Conservation (phyloP, 2,888 invertebrate genomes). For the Clitarchus hookeri region DNA sequence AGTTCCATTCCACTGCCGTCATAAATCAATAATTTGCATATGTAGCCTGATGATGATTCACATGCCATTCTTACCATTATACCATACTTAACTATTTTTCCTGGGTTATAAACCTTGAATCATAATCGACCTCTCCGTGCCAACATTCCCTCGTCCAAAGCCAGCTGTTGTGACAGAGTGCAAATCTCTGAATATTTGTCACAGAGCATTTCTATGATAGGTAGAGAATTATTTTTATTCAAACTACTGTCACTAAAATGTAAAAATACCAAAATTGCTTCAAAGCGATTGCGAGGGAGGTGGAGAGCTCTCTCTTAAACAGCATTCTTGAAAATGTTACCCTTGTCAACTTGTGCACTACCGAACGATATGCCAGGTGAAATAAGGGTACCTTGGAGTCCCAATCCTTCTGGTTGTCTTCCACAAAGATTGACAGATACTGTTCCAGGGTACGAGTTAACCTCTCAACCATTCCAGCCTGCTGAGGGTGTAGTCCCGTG, state of each 20-base stretch:
- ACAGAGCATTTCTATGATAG: slow-evolving; percentile 34
- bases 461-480: no score
- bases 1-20: slow-evolving; percentile 39
- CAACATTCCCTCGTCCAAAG: slow-evolving; percentile 44
- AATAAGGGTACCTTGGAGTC: no score
- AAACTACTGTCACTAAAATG: slow-evolving; percentile 22
- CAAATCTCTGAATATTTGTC: slow-evolving; percentile 42
- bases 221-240: background rate
- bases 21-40: slow-evolving; percentile 44
- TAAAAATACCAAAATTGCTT: slow-evolving; percentile 26
- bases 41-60: slow-evolving; percentile 43
- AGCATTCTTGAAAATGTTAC: no score
- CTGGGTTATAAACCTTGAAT: slow-evolving; percentile 41
- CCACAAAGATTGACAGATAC: no score
- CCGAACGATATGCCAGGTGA: no score
- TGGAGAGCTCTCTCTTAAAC: no score
- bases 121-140: slow-evolving; percentile 44
- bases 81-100: slow-evolving; percentile 42
- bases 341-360: no score
- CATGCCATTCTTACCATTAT: slow-evolving; percentile 42
- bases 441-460: no score
- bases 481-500: no score
- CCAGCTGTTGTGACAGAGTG: slow-evolving; percentile 41
- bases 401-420: no score
- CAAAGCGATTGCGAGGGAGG: background rate